Conservation (phyloP, 2,113 vertebrate genomes). For the Dasyurus viverrinus region DNA sequence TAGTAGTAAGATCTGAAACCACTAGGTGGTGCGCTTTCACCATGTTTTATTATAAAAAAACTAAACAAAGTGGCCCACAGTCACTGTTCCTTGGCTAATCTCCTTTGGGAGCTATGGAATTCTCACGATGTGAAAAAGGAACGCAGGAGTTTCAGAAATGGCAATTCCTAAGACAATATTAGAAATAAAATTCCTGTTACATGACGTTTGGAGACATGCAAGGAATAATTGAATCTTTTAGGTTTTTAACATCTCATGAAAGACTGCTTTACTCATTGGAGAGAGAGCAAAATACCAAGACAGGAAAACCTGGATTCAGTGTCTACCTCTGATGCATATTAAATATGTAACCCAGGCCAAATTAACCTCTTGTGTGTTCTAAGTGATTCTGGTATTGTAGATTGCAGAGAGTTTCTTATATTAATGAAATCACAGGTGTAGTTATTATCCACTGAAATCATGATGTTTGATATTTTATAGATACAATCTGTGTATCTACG, state of each 20-base stretch:
- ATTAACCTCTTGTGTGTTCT: neutral
- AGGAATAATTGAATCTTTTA: constrained; percentile 23
- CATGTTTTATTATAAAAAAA: constrained; percentile 57
- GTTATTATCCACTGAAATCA: neutral
- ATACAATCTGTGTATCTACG: constrained; percentile 41
- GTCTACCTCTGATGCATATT: neutral
- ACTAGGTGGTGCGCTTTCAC: constrained; percentile 72
- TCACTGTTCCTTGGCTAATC: constrained; percentile 60
- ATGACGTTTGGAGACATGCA: neutral
- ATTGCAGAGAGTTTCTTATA: neutral
- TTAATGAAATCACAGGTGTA: neutral
- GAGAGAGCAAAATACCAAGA: neutral
- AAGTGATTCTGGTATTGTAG: neutral
- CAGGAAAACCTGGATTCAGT: neutral
- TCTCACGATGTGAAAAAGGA: constrained; percentile 53
- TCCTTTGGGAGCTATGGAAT: constrained; percentile 70
- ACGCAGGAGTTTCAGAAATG: constrained; percentile 58
- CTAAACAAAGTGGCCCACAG: constrained; percentile 46
- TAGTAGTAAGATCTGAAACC: constrained; percentile 48
- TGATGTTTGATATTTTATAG: constrained; percentile 22
- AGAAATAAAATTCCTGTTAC: constrained; percentile 27
- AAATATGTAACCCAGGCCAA: neutral
- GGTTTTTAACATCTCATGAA: neutral
- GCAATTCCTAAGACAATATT: constrained; percentile 23
- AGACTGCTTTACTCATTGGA: neutral